Base-by-base conservation (phyloP, 1,140 invertebrate species). In the Nomia melanderi region DNA sequence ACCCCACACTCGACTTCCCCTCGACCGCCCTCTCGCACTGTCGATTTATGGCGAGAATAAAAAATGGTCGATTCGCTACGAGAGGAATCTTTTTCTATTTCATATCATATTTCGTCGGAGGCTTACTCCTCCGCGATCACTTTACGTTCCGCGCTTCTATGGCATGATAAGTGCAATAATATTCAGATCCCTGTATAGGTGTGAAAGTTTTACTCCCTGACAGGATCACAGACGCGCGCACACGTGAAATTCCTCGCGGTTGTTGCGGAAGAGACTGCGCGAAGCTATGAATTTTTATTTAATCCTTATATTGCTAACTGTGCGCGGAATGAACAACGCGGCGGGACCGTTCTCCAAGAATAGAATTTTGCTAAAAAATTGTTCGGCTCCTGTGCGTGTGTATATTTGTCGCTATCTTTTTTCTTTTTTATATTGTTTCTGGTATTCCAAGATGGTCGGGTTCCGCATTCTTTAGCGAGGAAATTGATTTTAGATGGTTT, bases 21-120 rank as follows among this genome's bases (percentile, higher is more conserved):
- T 11, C 56, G 8, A 0, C 33, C 17, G 0, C 9, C 47, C 47
- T 14, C 3, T 20, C 31, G n/a, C n/a, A n/a, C 31, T 12, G 12
- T 27, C 25, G 60, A 83, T 83, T 83, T 83, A 83, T 74, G 65
- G 54, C 7, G 31, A 65, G 20, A 69, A 66, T 82, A 83, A 83
- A 82, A 83, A 83, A 81, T 47, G 20, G 44, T 74, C 69, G 64
- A 81, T 81, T 67, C 70, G 50, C 27, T 31, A 33, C 31, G 44
- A 65, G 41, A 44, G 60, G 56, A 65, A 77, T 69, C 66, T 67
- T 78, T 72, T 47, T 36, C 33, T 27, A 20, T 72, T 66, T 82
- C 47, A 63, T 77, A 77, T n/a, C 62, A 36, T 44, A 70, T 81
- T 64, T 79, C 60, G 64, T 54, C 23, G 47, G 47, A 4, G 14